Base-by-base conservation (phyloP, 2,888 invertebrate species). In the Agrochola litura region DNA sequence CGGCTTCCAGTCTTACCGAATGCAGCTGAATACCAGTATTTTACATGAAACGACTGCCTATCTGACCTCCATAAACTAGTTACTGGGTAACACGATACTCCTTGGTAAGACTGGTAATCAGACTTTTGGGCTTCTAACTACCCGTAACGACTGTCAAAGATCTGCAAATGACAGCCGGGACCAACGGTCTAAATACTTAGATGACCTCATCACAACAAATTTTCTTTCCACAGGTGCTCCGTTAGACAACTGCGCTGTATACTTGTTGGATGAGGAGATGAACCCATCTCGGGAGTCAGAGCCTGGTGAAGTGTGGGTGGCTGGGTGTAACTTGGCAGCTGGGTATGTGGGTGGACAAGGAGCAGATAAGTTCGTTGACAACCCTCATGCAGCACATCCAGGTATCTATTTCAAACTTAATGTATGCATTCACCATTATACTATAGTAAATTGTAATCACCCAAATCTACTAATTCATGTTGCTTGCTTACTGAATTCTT, bases 341-440 rank as follows among this genome's bases (percentile, higher is more conserved):
- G 99, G 99, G 0, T 99, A 99, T 89, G 98, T 98, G 0, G 98
- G 98, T 49, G 98, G 97, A 0, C 97, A 98, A 83, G 98, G 98
- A 82, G 97, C 98, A 0, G 97, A 98, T 71, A 97, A 98, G 87
- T 99, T 98, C 92, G 94, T 98, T 54, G 97, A 97, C 82, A 99
- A 98, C 93, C 98, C 98, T 0, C 97, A 98, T 76, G 98, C 98
- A 0, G 89, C 92, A 1, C 95, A 95, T 86, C 94, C 95, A 82
- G 96, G 96, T 96, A 78, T n/a, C 10, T 78, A 37, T 8, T 41
- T 14, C 8, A 19, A 61, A 61, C 19, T 61, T 37, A 37, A 61
- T 37, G 4, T 61, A 37, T 37, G 9, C 61, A 37, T 37, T 37
- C 37, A 37, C 37, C 37, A 37, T 37, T 5, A 3, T 37, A 37